Percentiles rank a stretch among this genome's conserved stretches.
phyloP scores from a whole-genome alignment of 2,113 vertebrate genomes.

The Xyliphius kryptos region DNA sequence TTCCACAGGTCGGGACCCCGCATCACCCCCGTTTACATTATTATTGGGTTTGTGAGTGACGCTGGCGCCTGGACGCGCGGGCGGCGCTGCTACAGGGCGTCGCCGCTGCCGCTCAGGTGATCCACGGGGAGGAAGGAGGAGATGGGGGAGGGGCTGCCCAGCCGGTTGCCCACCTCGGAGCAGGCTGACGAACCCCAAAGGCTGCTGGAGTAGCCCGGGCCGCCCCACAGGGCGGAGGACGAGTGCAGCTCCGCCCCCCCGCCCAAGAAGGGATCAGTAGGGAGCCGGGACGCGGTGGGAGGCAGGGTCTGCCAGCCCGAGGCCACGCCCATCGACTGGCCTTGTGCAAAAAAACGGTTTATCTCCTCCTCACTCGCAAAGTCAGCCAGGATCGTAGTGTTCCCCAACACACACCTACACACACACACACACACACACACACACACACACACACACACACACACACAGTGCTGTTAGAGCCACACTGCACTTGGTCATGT shows the following conservation, averaged over 20 bases:
- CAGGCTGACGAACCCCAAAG: slow-evolving; percentile 87
- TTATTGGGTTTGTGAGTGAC: slow-evolving; percentile 75
- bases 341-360: slow-evolving; percentile 99
- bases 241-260: slow-evolving; percentile 86
- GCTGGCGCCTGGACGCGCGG: neutral
- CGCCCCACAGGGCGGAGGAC: slow-evolving; percentile 91
- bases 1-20: slow-evolving; percentile 86
- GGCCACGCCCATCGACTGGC: slow-evolving; percentile 92
- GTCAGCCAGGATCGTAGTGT: slow-evolving; percentile 99
- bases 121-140: slow-evolving; percentile 95
- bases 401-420: slow-evolving; percentile 97
- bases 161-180: slow-evolving; percentile 74
- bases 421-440: neutral
- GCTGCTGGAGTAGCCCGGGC: slow-evolving; percentile 93
- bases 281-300: slow-evolving; percentile 84
- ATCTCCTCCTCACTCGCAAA: slow-evolving; percentile 99
- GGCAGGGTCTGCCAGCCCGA: slow-evolving; percentile 90
- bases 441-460: neutral
- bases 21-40: slow-evolving; percentile 40
- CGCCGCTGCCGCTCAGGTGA: slow-evolving; percentile 87
- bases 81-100: slow-evolving; percentile 81
- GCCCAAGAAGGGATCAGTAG: slow-evolving; percentile 81
- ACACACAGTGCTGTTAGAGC: neutral
- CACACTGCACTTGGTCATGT: too few relatives aligned
- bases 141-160: slow-evolving; percentile 92